Evolutionary conservation across 2,797 vertebrate genomes (phyloP).

Genomic region (Phrynocephalus guinanensis): DNA sequence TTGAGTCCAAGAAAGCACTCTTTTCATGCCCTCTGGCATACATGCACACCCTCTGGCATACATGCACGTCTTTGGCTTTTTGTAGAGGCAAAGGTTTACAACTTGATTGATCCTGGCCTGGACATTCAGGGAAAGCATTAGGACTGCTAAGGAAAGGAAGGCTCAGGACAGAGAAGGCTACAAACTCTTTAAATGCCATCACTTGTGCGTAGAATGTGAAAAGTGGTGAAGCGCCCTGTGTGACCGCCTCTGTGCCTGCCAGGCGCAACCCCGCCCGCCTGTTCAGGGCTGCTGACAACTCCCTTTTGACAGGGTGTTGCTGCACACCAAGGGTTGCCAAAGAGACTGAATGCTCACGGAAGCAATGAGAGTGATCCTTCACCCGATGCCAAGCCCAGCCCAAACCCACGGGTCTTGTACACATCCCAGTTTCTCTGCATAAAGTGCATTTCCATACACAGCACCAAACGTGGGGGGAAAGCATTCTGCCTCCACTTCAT

Average conservation of each 20-base stretch:
- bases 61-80: too few relatives aligned
- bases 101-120: background rate
- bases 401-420: background rate
- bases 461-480: background rate
- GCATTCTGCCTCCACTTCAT: background rate
- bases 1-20: too few relatives aligned
- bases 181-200: background rate
- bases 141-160: background rate
- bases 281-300: background rate
- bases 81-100: background rate
- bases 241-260: background rate
- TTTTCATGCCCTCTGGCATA: too few relatives aligned
- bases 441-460: background rate
- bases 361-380: background rate
- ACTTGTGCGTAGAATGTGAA: background rate
- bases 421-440: background rate
- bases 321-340: background rate
- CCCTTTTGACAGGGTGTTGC: background rate
- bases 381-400: background rate
- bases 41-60: too few relatives aligned
- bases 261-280: background rate
- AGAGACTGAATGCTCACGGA: background rate
- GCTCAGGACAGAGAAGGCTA: background rate
- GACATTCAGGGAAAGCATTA: background rate
- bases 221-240: too few relatives aligned